Conservation (phyloP, 2,888 invertebrate species). For the Urechis unicinctus region DNA sequence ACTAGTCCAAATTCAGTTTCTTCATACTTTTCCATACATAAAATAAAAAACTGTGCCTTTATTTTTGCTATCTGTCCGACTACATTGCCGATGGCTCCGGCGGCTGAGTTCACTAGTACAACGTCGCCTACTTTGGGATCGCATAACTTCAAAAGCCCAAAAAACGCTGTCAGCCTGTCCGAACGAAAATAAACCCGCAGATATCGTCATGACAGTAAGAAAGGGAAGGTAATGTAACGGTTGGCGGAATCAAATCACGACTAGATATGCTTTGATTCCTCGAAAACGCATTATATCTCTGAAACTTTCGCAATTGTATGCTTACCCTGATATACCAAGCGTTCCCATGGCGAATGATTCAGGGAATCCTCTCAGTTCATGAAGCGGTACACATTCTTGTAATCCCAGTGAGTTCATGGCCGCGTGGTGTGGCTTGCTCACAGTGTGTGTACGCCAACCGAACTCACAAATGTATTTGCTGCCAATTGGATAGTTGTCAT, state of each 20-base stretch:
- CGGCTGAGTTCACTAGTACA: slow-evolving; percentile 67
- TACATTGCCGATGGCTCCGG: slow-evolving; percentile 71
- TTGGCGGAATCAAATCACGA: too few relatives aligned
- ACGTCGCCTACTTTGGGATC: slow-evolving; percentile 67
- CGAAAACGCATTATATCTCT: too few relatives aligned
- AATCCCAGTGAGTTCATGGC: too few relatives aligned
- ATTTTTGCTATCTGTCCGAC: slow-evolving; percentile 75
- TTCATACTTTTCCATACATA: too few relatives aligned
- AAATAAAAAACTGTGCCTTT: too few relatives aligned
- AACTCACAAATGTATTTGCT: slow-evolving; percentile 60
- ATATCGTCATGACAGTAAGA: too few relatives aligned
- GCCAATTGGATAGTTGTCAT: slow-evolving; percentile 62
- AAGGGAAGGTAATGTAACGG: too few relatives aligned
- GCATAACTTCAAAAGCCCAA: slow-evolving; percentile 67
- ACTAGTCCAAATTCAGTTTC: too few relatives aligned
- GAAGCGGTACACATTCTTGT: not conserved
- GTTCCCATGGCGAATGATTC: slow-evolving; percentile 62
- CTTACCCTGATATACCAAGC: slow-evolving; percentile 68
- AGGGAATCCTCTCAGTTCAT: slow-evolving; percentile 54
- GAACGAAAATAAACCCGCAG: too few relatives aligned
- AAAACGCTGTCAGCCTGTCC: slow-evolving; percentile 66
- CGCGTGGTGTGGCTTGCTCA: slow-evolving; percentile 10
- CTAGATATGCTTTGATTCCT: too few relatives aligned
- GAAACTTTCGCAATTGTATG: too few relatives aligned
- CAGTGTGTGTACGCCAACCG: slow-evolving; percentile 58